A percentile compares a stretch with the other conserved stretches of the same genome.
These are phyloP conservation scores for Morbakka virulenta DNA, from an alignment of 30 jellyfish, hydroid and myxozoan species.

Conservation along the genomic window DNA sequence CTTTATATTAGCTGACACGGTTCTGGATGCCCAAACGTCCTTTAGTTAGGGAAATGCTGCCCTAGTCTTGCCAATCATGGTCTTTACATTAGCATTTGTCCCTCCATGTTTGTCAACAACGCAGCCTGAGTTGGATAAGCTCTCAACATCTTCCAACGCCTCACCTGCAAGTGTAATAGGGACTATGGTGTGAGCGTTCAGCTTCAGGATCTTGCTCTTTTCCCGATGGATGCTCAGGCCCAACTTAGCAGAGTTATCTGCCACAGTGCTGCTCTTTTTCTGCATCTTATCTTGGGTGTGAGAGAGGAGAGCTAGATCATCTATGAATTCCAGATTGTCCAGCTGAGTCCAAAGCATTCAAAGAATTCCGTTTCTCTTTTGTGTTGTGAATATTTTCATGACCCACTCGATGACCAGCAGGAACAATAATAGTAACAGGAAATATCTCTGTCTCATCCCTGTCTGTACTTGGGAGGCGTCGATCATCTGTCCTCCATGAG, in stretches of 20 bases:
- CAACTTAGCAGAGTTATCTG: background rate
- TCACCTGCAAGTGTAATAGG: too few species aligned
- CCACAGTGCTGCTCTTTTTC: background rate
- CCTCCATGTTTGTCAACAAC: too few species aligned
- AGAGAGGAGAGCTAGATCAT: background rate
- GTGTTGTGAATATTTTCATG: background rate
- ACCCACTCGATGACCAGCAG: background rate
- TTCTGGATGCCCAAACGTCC: too few species aligned
- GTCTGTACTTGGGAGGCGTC: too few species aligned
- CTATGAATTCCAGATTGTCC: background rate
- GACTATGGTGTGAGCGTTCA: too few species aligned
- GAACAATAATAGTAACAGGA: background rate
- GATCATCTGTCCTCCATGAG: too few species aligned
- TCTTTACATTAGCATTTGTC: too few species aligned
- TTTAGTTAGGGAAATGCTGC: too few species aligned
- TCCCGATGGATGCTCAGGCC: background rate
- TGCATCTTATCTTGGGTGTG: background rate
- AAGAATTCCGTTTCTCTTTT: background rate
- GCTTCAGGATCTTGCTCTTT: background rate
- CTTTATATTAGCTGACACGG: too few species aligned
- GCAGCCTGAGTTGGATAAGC: too few species aligned
- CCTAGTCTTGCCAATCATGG: too few species aligned
- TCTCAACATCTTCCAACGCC: too few species aligned
- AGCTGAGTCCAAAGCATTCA: background rate
- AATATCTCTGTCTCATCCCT: background rate